Conservation (phyloP, 37 sponge, comb jelly and placozoan species). For the Geodia barretti region DNA sequence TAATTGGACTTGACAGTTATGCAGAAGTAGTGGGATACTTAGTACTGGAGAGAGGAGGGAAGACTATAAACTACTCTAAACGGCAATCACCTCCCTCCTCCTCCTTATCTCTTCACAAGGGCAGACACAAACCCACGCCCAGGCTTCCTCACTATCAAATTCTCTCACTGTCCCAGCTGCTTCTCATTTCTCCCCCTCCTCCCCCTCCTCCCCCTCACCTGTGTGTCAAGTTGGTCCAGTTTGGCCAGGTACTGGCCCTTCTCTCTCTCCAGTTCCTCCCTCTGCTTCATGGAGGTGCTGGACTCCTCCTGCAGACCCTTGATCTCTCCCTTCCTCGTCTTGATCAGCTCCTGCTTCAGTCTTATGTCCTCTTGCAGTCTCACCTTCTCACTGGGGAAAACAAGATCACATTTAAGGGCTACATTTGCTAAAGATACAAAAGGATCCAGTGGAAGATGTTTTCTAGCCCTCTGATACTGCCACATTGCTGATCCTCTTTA, state of each 20-base stretch:
- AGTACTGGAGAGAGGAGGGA: too few relatives aligned
- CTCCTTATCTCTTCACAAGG: not conserved
- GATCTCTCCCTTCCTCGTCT: slow-evolving; percentile 35
- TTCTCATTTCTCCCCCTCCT: not conserved
- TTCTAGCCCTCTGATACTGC: too few relatives aligned
- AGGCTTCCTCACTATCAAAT: not conserved
- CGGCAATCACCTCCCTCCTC: not conserved
- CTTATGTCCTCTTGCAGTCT: slow-evolving; percentile 38
- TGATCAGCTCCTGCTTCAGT: slow-evolving; percentile 48
- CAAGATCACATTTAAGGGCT: not conserved
- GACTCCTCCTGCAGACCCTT: slow-evolving; percentile 43
- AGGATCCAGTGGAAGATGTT: too few relatives aligned
- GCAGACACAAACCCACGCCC: not conserved
- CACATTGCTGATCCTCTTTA: too few relatives aligned
- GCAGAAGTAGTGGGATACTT: too few relatives aligned
- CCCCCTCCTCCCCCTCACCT: slow-evolving; percentile 29
- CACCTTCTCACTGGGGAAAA: slow-evolving; percentile 44
- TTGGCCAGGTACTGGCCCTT: slow-evolving; percentile 39
- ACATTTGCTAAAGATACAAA: too few relatives aligned
- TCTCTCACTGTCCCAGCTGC: slow-evolving; percentile 3
- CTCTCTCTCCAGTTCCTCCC: slow-evolving; percentile 60
- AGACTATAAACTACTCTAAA: too few relatives aligned
- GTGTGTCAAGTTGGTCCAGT: slow-evolving; percentile 60
- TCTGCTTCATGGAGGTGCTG: not conserved
- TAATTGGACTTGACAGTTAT: too few relatives aligned